Conservation (phyloP, 2,888 invertebrate genomes). For the Xiphydria camelus region DNA sequence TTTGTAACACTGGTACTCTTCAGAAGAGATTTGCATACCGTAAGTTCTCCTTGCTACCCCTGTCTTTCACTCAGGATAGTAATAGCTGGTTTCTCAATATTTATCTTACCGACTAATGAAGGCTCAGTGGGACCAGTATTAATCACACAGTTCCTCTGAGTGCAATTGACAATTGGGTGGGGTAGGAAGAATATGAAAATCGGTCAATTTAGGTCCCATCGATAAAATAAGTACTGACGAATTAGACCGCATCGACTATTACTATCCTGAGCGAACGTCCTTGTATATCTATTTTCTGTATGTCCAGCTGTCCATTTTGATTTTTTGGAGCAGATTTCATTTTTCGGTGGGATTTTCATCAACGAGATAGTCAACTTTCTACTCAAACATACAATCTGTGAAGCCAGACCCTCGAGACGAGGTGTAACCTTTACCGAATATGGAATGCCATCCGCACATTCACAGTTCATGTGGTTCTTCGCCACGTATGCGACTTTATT, state of each 20-base stretch:
- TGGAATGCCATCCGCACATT: conserved; percentile 91
- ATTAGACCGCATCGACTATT: too few species aligned
- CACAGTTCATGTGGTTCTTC: conserved; percentile 92
- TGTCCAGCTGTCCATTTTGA: too few species aligned
- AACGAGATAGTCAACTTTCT: conserved; percentile 80
- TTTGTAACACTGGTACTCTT: conserved; percentile 84
- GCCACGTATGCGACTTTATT: conserved; percentile 82
- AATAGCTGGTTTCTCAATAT: too few species aligned
- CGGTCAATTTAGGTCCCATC: too few species aligned
- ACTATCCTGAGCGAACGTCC: too few species aligned
- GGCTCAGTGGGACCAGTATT: neutral
- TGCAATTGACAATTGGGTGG: too few species aligned
- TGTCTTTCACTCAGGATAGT: too few species aligned
- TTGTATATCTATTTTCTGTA: too few species aligned
- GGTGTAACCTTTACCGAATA: conserved; percentile 73
- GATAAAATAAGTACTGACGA: too few species aligned
- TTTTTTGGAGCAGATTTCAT: conserved; percentile 74
- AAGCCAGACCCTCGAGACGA: conserved; percentile 75
- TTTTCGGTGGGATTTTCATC: conserved; percentile 76
- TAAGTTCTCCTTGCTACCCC: conserved; percentile 60
- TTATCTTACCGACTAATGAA: neutral
- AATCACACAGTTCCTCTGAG: conserved; percentile 7
- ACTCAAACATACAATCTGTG: conserved; percentile 80
- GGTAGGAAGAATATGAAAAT: too few species aligned
- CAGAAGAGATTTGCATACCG: conserved; percentile 89